Evolutionary conservation across 2,113 vertebrate species (phyloP).

Genomic region (Pygathrix nemaeus): DNA sequence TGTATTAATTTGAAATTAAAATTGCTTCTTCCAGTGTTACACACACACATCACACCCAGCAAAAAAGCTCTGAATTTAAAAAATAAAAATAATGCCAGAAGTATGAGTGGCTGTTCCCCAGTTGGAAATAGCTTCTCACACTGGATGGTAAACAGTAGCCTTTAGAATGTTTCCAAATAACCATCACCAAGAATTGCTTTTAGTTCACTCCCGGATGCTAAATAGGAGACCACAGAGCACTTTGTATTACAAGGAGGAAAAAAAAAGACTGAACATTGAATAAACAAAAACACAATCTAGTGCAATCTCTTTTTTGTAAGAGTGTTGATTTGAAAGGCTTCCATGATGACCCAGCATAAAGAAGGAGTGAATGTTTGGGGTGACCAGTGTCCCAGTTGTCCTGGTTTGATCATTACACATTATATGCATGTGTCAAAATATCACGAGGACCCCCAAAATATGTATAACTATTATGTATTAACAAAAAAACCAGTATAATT

Average conservation of each 20-base stretch:
- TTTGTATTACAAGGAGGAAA: background rate
- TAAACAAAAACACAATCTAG: background rate
- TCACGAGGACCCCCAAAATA: background rate
- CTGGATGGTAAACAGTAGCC: background rate
- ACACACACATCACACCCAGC: background rate
- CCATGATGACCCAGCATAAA: background rate
- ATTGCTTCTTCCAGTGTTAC: background rate
- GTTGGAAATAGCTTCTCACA: conserved; percentile 1
- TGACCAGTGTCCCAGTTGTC: background rate
- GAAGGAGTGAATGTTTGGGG: background rate
- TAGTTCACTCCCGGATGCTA: conserved; percentile 2
- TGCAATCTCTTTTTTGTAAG: background rate
- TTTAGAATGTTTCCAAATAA: background rate
- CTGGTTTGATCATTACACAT: background rate
- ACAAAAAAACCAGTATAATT: background rate
- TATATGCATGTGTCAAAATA: background rate
- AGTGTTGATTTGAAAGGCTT: background rate
- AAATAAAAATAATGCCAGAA: background rate
- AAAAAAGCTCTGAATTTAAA: background rate
- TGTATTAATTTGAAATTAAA: conserved; percentile 29
- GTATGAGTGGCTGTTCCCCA: background rate
- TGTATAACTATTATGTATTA: background rate
- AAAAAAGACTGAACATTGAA: background rate
- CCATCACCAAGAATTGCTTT: conserved; percentile 42
- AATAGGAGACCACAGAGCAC: background rate